phyloP scores from a whole-genome alignment of 2,113 vertebrate genomes.

The Cisticola juncidis region DNA sequence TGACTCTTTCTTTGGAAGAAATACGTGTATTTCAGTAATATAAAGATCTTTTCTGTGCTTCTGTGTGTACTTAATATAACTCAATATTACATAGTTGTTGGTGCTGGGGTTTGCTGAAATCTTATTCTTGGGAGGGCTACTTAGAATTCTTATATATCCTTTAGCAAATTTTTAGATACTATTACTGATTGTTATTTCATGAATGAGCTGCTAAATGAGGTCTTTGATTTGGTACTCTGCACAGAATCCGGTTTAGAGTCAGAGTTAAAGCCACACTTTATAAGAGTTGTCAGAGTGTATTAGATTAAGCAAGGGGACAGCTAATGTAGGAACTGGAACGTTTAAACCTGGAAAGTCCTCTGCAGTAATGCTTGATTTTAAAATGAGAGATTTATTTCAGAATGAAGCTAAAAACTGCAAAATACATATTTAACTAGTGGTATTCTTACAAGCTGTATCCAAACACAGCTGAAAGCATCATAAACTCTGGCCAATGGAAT shows the following conservation, averaged over 20 bases:
- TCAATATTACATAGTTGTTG: neutral
- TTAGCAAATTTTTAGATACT: neutral
- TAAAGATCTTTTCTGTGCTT: neutral
- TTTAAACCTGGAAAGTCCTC: neutral
- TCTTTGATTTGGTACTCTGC: neutral
- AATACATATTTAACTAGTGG: neutral
- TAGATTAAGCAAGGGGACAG: neutral
- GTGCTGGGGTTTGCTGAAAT: neutral
- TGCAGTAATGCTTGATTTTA: neutral
- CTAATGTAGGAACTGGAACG: neutral
- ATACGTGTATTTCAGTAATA: neutral
- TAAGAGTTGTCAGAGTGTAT: neutral
- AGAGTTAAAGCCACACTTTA: neutral
- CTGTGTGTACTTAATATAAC: neutral
- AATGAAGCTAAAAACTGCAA: neutral
- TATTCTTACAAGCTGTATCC: neutral
- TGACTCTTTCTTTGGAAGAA: neutral
- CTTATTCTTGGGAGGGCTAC: neutral
- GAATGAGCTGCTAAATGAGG: neutral
- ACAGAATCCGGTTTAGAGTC: neutral
- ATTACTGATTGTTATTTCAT: neutral
- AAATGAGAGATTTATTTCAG: neutral
- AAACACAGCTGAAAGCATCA: neutral
- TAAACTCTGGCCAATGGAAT: neutral
- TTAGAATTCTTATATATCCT: neutral